phyloP scores from a whole-genome alignment of 2,797 vertebrate species.

The Chelidonichthys spinosus region DNA sequence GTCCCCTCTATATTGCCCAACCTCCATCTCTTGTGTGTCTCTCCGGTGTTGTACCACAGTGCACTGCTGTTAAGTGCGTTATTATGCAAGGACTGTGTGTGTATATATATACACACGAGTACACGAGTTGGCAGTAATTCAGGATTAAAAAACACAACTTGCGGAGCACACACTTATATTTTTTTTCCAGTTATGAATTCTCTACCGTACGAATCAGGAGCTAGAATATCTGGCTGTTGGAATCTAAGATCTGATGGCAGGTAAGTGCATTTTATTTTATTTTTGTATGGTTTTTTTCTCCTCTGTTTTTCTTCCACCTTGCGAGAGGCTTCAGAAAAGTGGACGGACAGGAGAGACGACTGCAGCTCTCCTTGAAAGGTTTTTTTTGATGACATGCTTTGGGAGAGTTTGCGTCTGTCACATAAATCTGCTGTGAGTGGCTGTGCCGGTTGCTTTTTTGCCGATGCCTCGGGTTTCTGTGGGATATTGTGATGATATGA shows the following conservation, averaged over 20 bases:
- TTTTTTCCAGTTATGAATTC: slow-evolving; percentile 85
- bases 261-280: slow-evolving; percentile 84
- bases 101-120: slow-evolving; percentile 13
- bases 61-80: slow-evolving; percentile 45
- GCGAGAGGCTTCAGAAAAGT: background rate
- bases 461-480: background rate
- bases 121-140: slow-evolving; percentile 42
- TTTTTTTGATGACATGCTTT: slow-evolving; percentile 24
- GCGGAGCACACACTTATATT: slow-evolving; percentile 43
- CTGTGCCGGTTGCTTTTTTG: background rate
- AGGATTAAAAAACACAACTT: slow-evolving; percentile 61
- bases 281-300: background rate
- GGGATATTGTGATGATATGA: background rate
- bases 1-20: slow-evolving; percentile 48
- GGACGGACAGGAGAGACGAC: slow-evolving; percentile 24
- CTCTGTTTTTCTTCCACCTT: background rate
- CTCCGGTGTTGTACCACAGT: slow-evolving; percentile 52
- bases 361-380: background rate
- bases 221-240: slow-evolving; percentile 95
- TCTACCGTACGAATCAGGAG: slow-evolving; percentile 86
- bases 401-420: slow-evolving; percentile 25
- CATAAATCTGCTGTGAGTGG: background rate
- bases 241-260: slow-evolving; percentile 87
- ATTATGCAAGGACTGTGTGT: slow-evolving; percentile 5
- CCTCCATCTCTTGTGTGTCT: slow-evolving; percentile 33